Conservation (phyloP, 2,797 vertebrate species). For the Clamator glandarius region DNA sequence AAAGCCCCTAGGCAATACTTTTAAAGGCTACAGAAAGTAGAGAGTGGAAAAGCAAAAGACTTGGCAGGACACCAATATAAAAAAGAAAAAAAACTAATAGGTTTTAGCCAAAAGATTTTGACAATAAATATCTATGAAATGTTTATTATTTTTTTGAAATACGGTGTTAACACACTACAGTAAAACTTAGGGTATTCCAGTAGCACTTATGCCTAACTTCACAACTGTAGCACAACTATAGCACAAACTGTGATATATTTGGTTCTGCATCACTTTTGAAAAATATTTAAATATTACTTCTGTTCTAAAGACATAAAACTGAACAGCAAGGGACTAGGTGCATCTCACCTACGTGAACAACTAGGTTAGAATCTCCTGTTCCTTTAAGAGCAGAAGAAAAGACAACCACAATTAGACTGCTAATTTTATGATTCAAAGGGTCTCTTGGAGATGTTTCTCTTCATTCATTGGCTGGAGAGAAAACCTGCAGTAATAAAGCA, state of each 20-base stretch:
- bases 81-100: neutral
- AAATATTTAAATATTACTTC: neutral
- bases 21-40: constrained; percentile 26
- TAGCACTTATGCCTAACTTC: neutral
- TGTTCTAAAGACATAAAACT: neutral
- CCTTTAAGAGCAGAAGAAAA: neutral
- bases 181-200: neutral
- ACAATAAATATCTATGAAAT: constrained; percentile 26
- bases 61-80: constrained; percentile 24
- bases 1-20: constrained; percentile 31
- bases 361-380: neutral
- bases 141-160: neutral
- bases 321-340: neutral
- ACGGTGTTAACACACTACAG: neutral
- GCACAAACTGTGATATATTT: neutral
- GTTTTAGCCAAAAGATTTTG: neutral
- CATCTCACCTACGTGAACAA: neutral
- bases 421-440: neutral
- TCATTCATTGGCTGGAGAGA: neutral
- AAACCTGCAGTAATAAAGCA: neutral
- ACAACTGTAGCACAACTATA: neutral
- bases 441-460: neutral
- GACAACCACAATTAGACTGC: neutral
- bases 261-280: neutral
- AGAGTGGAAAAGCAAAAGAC: constrained; percentile 25